These are phyloP conservation scores for Ataeniobius toweri DNA, from an alignment of 2,797 vertebrate species.

Conservation along the genomic window DNA sequence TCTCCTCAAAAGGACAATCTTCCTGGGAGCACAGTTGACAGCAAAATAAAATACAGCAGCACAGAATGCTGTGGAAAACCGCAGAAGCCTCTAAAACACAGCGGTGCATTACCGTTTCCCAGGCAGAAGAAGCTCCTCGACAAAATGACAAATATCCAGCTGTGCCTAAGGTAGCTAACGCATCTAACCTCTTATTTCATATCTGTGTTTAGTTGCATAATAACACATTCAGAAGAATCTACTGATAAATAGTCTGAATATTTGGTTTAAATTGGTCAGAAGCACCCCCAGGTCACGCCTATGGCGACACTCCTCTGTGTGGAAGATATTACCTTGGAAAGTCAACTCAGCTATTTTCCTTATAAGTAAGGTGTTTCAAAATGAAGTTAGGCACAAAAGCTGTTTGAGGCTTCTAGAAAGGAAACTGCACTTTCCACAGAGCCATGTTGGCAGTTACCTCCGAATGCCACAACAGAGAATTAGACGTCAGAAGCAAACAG, in stretches of 20 bases:
- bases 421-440: neutral
- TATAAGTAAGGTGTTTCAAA: neutral
- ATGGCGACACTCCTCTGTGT: neutral
- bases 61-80: constrained; percentile 7
- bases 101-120: neutral
- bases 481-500: neutral
- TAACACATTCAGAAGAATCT: neutral
- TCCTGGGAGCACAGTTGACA: constrained; percentile 16
- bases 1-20: constrained; percentile 38
- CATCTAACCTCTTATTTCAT: neutral
- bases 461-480: neutral
- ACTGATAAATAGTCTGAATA: neutral
- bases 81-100: constrained; percentile 14
- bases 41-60: constrained; percentile 20
- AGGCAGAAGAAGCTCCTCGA: neutral
- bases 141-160: neutral
- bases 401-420: neutral
- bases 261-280: neutral
- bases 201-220: neutral
- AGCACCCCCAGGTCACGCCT: neutral
- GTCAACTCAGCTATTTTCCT: neutral
- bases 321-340: neutral
- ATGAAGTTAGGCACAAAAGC: neutral
- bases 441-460: neutral
- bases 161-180: neutral